phyloP scores from a whole-genome alignment of 2,888 invertebrate species.

The Stenotaenia linearis region DNA sequence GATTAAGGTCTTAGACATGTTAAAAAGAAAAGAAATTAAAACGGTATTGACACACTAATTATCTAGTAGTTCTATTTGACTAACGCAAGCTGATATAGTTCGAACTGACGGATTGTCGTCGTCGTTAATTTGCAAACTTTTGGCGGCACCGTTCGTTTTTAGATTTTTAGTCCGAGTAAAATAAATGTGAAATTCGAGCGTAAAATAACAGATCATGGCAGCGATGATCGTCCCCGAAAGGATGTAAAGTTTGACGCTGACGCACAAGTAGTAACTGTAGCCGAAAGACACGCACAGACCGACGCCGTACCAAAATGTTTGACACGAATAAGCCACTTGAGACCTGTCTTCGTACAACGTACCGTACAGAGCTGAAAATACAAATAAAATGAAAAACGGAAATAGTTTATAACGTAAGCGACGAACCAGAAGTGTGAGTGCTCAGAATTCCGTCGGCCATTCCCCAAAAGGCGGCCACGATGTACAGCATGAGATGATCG shows the following conservation, averaged over 20 bases:
- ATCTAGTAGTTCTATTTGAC: not conserved
- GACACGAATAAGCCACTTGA: slow-evolving; percentile 29
- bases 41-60: not conserved
- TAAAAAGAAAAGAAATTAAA: not conserved
- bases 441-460: not conserved
- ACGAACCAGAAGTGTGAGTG: slow-evolving; percentile 17
- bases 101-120: not conserved
- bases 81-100: not conserved
- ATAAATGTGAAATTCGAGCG: not conserved
- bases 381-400: no score
- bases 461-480: slow-evolving; percentile 10
- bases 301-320: slow-evolving; percentile 29
- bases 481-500: not conserved
- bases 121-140: no score
- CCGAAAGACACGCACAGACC: slow-evolving; percentile 29
- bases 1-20: not conserved
- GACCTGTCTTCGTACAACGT: slow-evolving; percentile 19
- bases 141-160: not conserved
- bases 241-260: not conserved
- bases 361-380: slow-evolving; percentile 8
- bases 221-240: not conserved
- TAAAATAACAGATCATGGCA: slow-evolving; percentile 3
- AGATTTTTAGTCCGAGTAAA: not conserved
- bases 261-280: slow-evolving; percentile 30
- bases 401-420: not conserved